These are phyloP conservation scores for Muschampia plurimacula DNA, from an alignment of 2,888 invertebrate genomes.

Conservation along the genomic window DNA sequence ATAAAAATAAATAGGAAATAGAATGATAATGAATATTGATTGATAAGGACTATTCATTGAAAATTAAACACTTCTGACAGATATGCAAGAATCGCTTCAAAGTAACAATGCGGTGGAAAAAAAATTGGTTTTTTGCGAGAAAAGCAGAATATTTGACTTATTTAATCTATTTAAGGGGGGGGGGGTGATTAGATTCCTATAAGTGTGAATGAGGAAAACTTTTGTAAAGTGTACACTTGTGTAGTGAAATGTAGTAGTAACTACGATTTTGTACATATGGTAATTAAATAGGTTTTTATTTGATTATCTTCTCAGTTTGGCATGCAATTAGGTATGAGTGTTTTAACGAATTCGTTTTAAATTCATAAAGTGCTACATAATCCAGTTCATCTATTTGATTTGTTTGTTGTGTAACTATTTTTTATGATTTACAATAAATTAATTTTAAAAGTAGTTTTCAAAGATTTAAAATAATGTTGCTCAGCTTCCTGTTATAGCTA, in stretches of 20 bases:
- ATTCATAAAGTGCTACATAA: not conserved
- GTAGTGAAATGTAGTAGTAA: not conserved
- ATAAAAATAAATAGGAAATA: no score
- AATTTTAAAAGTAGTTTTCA: not conserved
- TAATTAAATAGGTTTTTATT: not conserved
- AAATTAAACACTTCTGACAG: not conserved
- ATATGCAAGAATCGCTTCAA: not conserved
- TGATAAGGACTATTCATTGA: not conserved
- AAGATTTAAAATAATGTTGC: not conserved
- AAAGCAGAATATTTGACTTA: not conserved
- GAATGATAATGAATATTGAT: no score
- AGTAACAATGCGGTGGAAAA: not conserved
- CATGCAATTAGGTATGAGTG: constrained; percentile 24
- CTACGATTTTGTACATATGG: not conserved
- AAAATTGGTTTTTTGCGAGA: not conserved
- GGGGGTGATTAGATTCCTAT: not conserved
- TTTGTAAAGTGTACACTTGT: not conserved
- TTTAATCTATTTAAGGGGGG: no score
- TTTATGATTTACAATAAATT: not conserved
- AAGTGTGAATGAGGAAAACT: not conserved
- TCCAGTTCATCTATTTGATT: not conserved
- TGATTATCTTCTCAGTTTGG: not conserved
- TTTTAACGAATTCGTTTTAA: constrained; percentile 22
- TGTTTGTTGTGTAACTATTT: no score
- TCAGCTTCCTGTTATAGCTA: not conserved